Percentiles rank a stretch among this genome's conserved stretches.
Evolutionary conservation across 2,797 vertebrate species (phyloP).

Genomic region (Sebastes diploproa): DNA sequence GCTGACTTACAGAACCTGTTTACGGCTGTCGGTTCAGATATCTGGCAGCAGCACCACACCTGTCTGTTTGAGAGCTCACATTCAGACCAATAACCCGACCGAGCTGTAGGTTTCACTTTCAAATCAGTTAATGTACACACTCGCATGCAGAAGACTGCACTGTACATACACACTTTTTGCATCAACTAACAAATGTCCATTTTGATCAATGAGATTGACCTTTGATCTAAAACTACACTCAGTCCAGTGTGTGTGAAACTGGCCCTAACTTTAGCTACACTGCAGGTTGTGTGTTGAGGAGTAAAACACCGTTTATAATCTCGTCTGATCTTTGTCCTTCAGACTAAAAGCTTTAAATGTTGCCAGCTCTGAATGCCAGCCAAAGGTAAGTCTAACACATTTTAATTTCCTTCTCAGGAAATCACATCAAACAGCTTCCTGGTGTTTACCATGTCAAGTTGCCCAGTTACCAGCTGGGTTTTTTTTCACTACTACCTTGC

Average conservation of each 20-base stretch:
- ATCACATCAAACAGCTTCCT: neutral
- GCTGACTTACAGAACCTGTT: conserved; percentile 49
- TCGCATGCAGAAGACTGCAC: neutral
- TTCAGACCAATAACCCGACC: neutral
- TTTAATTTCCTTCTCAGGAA: neutral
- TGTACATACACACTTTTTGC: neutral
- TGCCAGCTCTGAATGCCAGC: neutral
- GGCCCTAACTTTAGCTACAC: neutral
- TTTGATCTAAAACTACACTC: neutral
- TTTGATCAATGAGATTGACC: neutral
- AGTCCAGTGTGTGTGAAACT: neutral
- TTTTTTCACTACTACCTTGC: too few relatives aligned
- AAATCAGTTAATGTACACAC: neutral
- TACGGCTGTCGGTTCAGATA: neutral
- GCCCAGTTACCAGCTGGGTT: too few relatives aligned
- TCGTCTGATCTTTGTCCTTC: neutral
- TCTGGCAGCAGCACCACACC: neutral
- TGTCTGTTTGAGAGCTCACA: neutral
- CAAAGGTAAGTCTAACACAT: neutral
- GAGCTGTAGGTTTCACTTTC: neutral
- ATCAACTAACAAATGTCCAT: neutral
- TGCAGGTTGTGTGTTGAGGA: neutral
- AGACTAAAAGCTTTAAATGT: neutral
- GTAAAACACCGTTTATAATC: neutral
- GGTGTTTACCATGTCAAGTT: neutral